Conservation (phyloP, 1,140 invertebrate genomes). For the Pararge aegeria region DNA sequence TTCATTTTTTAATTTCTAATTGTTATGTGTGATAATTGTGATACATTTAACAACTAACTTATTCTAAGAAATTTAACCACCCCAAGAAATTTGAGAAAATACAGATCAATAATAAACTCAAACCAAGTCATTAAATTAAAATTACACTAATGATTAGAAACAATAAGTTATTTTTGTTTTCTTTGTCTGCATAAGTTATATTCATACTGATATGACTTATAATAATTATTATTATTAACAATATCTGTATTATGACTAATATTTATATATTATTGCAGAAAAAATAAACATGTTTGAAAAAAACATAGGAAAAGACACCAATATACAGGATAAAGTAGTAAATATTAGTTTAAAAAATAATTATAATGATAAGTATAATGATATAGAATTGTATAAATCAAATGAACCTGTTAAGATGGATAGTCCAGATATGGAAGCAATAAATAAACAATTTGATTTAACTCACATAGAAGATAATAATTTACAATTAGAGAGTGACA, state of each 20-base stretch:
- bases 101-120: too few species aligned
- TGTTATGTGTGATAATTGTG: slow-evolving; percentile 3
- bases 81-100: too few species aligned
- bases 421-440: slow-evolving; percentile 24
- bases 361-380: slow-evolving; percentile 31
- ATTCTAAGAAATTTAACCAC: neutral
- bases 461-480: slow-evolving; percentile 21
- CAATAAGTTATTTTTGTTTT: too few species aligned
- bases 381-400: slow-evolving; percentile 32
- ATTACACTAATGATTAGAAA: too few species aligned
- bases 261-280: slow-evolving; percentile 48
- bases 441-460: slow-evolving; percentile 18
- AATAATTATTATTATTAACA: too few species aligned
- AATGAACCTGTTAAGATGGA: slow-evolving; percentile 32
- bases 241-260: neutral
- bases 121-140: too few species aligned
- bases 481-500: slow-evolving; percentile 34
- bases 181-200: too few species aligned
- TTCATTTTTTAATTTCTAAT: slow-evolving; percentile 8
- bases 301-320: slow-evolving; percentile 60
- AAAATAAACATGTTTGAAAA: slow-evolving; percentile 77
- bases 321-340: slow-evolving; percentile 54
- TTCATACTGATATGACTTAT: too few species aligned
- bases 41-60: neutral
- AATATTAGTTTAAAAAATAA: slow-evolving; percentile 64